These are phyloP conservation scores for Mycalesis mineus DNA, from an alignment of 2,888 invertebrate species.

Conservation along the genomic window DNA sequence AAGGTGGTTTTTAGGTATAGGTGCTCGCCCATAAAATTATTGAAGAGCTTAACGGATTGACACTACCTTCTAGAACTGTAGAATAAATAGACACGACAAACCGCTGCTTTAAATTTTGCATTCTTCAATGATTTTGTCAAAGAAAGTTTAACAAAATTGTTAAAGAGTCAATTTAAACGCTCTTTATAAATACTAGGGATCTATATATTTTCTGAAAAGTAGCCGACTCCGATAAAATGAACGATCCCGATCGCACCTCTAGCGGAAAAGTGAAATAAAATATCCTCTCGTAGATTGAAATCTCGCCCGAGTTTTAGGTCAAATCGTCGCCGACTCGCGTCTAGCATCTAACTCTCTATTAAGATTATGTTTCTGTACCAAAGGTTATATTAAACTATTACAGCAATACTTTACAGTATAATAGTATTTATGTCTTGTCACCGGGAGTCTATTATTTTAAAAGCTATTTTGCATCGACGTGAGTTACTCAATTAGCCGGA, in stretches of 20 bases:
- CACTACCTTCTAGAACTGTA: too few relatives aligned
- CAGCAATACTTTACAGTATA: too few relatives aligned
- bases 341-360: slow-evolving; percentile 31
- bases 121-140: background rate
- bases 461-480: too few relatives aligned
- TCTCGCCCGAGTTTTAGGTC: slow-evolving; percentile 30
- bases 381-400: background rate
- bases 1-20: too few relatives aligned
- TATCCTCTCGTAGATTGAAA: slow-evolving; percentile 34
- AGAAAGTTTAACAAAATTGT: background rate
- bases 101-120: too few relatives aligned
- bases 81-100: too few relatives aligned
- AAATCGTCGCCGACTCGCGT: slow-evolving; percentile 29
- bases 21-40: too few relatives aligned
- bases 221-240: slow-evolving; percentile 27
- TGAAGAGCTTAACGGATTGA: too few relatives aligned
- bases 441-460: too few relatives aligned
- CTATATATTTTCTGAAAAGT: slow-evolving; percentile 21
- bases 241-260: slow-evolving; percentile 31
- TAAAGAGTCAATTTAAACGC: slow-evolving; percentile 7
- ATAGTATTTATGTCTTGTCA: too few relatives aligned
- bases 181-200: slow-evolving; percentile 18
- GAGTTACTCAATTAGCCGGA: too few relatives aligned
- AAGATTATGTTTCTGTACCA: slow-evolving; percentile 29
- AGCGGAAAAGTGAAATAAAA: slow-evolving; percentile 35